phyloP scores from a whole-genome alignment of 2,888 invertebrate species.

The Eristalinus aeneus region DNA sequence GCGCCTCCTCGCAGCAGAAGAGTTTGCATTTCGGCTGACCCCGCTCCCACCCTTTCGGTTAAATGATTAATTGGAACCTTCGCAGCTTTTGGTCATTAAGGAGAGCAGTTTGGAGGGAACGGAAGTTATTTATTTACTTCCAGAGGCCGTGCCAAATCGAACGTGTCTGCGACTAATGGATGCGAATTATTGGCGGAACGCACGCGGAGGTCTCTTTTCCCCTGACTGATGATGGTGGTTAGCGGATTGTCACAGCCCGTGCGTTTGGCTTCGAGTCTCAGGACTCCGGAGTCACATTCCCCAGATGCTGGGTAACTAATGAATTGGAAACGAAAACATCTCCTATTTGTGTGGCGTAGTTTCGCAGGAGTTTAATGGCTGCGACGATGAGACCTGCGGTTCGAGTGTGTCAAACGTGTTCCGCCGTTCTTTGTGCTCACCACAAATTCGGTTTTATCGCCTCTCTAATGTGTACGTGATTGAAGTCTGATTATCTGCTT shows the following conservation, averaged over 20 bases:
- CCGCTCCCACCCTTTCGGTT: slow-evolving; percentile 5
- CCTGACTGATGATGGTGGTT: slow-evolving; percentile 34
- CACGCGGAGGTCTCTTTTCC: slow-evolving; percentile 27
- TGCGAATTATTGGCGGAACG: slow-evolving; percentile 40
- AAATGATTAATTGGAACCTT: slow-evolving; percentile 64
- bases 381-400: slow-evolving; percentile 7
- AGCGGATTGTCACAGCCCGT: slow-evolving; percentile 53
- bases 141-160: slow-evolving; percentile 24
- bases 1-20: slow-evolving; percentile 19
- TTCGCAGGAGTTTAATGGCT: slow-evolving; percentile 44
- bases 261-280: slow-evolving; percentile 10
- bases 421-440: slow-evolving; percentile 46
- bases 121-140: slow-evolving; percentile 38
- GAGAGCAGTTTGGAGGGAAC: background rate
- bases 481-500: slow-evolving; percentile 53
- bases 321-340: slow-evolving; percentile 63
- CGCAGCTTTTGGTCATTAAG: slow-evolving; percentile 51
- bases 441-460: slow-evolving; percentile 51
- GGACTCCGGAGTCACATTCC: background rate
- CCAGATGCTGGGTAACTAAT: slow-evolving; percentile 42
- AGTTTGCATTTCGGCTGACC: slow-evolving; percentile 20
- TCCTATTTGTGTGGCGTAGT: slow-evolving; percentile 46
- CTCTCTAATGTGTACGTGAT: slow-evolving; percentile 51
- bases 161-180: slow-evolving; percentile 57
- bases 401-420: slow-evolving; percentile 56